Base-by-base conservation (phyloP, 2,888 invertebrate genomes). In the Cetonia aurata region DNA sequence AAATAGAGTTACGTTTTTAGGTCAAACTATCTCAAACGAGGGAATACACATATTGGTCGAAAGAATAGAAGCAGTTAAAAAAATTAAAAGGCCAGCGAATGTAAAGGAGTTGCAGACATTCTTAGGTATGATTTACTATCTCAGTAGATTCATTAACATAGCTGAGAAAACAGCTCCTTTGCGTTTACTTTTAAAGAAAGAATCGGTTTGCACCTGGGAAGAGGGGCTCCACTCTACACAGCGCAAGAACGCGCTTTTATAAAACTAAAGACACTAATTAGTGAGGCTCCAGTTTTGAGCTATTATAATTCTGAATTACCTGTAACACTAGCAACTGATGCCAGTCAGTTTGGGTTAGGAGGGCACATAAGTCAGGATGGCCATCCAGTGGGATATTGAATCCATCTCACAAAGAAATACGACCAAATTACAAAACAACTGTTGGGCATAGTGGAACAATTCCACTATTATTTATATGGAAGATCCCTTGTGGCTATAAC, bases 401-500 rank as follows among this genome's bases (percentile, higher is more conserved):
- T 46, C 3, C 46, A n/a, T 4, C 46, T 10, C 46, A 46, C n/a
- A 13, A 46, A 12, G 13, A n/a, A 46, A 6, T 46, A 46, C 10
- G 46, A 46, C 10, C 46, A 46, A 10, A 46, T 46, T 12, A 46
- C 48, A 6, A 48, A 48, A 48, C 1, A 48, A n/a, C 48, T 48
- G 4, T n/a, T 48, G 4, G 48, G 17, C 12, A 48, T 48, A n/a
- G 48, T 48, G 8, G 48, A 48, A n/a, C 3, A 48, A 48, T 48
- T n/a, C 13, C 48, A 48, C 48, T 48, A 48, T 48, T 48, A n/a
- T n/a, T 48, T 48, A 48, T 48, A 48, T 48, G 48, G n/a, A n/a
- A 10, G 48, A 48, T n/a, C 13, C 1, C n/a, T 48, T 48, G 10
- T 48, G 48, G 48, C 48, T 1, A 48, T 19, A 44, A 69, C 59